Percentiles rank a stretch among this genome's conserved stretches.
phyloP scores from a whole-genome alignment of 2,888 invertebrate species.

The Syritta pipiens region DNA sequence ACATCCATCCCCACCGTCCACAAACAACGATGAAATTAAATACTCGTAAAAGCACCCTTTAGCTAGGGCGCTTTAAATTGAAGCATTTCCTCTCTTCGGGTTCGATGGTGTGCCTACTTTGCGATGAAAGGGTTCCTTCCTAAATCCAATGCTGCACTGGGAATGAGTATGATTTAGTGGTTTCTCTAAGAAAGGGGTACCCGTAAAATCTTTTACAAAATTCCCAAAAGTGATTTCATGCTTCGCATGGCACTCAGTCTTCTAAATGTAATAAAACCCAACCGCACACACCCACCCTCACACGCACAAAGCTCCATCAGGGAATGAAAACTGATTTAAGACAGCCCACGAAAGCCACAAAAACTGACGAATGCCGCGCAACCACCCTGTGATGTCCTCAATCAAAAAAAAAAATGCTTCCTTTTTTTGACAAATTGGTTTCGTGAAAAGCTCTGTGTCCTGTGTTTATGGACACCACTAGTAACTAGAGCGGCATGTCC shows the following conservation, averaged over 20 bases:
- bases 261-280: conserved; percentile 36
- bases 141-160: neutral
- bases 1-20: neutral
- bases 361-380: neutral
- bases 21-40: conserved; percentile 24
- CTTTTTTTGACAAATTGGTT: conserved; percentile 44
- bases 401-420: no score
- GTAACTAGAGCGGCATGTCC: conserved; percentile 14
- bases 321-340: conserved; percentile 25
- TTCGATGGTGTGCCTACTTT: conserved; percentile 6
- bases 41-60: conserved; percentile 9
- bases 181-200: neutral
- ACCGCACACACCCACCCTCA: neutral
- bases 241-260: conserved; percentile 21
- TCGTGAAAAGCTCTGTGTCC: conserved; percentile 22
- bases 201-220: conserved; percentile 23
- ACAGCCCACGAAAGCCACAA: neutral
- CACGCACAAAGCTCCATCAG: neutral
- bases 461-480: no score
- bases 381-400: conserved; percentile 16
- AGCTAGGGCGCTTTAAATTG: neutral
- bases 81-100: neutral
- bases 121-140: conserved; percentile 21
- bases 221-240: conserved; percentile 33
- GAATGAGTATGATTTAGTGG: conserved; percentile 24